Conservation (phyloP, 2,888 invertebrate species). For the Leptothorax acervorum region DNA sequence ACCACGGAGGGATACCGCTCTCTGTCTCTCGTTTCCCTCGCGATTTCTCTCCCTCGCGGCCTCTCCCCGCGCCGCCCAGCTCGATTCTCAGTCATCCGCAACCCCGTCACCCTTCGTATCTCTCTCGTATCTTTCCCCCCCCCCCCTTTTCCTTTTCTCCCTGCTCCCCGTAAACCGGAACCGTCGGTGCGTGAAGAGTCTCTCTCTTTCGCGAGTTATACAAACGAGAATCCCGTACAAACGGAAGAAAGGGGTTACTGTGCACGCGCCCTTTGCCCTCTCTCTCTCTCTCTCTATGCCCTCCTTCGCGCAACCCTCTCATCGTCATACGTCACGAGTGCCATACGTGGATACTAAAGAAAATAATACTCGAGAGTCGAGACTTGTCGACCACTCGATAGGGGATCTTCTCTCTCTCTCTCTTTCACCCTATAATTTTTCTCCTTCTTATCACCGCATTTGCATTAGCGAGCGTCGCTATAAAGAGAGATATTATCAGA, state of each 20-base stretch:
- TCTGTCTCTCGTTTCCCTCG: constrained; percentile 37
- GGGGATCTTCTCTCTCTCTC: constrained; percentile 21
- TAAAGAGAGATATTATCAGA: constrained; percentile 69
- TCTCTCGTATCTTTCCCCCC: not conserved
- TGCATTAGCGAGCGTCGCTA: constrained; percentile 74
- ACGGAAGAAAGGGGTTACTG: constrained; percentile 66
- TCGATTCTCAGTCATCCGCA: constrained; percentile 19
- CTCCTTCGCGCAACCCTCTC: constrained; percentile 26
- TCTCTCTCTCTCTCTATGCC: not conserved
- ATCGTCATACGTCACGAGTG: constrained; percentile 22
- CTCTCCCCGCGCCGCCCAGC: constrained; percentile 37
- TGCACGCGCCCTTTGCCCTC: constrained; percentile 64
- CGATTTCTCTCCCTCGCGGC: constrained; percentile 43
- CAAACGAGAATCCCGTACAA: constrained; percentile 55
- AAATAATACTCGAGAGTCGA: constrained; percentile 71
- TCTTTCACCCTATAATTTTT: not conserved
- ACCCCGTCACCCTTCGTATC: constrained; percentile 44
- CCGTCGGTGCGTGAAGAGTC: constrained; percentile 64
- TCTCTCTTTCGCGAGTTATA: constrained; percentile 29
- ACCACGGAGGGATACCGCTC: constrained; percentile 25
- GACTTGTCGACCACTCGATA: constrained; percentile 65
- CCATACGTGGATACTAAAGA: constrained; percentile 64
- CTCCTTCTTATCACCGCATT: constrained; percentile 31
- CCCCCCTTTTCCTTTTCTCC: not conserved
- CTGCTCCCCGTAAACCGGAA: constrained; percentile 62